Evolutionary conservation across 2,888 invertebrate genomes (phyloP), one percentile per base, ranked within the genome.

Genomic region (Agrenia bidenticulata): DNA sequence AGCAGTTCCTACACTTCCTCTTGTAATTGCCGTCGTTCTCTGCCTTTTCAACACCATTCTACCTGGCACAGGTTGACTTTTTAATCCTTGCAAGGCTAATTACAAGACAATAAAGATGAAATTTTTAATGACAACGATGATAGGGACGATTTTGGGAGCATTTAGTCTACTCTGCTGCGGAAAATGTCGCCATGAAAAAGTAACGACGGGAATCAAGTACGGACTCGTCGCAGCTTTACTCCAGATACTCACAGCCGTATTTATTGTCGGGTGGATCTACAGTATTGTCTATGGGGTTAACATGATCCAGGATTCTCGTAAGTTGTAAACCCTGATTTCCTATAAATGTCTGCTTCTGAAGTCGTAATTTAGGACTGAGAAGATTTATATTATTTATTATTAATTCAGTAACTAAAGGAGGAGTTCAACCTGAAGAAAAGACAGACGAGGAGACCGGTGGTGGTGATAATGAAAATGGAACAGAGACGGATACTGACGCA

Each of bases 231-330:
- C 75, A n/a, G 73, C 70, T 21, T 23, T 67, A 1, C n/a, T 75
- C 7, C 75, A 75, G 64, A 37, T 75, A 24, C 26, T 66, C 21
- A 67, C 70, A 39, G 59, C 66, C 19, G 54, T 69, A 59, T 61
- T 75, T 23, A 66, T 75, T 21, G 51, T 75, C 42, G 75, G 75
- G 1, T 75, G 73, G 72, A 75, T 75, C 39, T 75, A 71, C 59
- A 74, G 73, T 54, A 75, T 75, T 63, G 64, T 70, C 60, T 75
- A 75, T 61, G 75, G 75, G 23, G 75, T 73, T 19, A 68, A 73
- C 42, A 75, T 75, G 71, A 59, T 75, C 27, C 75, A 75, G 60
- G 75, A 75, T 66, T 64, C 73, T 55, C 62, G 75, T 75, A 66
- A 73, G 69, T 62, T 19, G 45, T 9, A 5, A 11, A 32, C 4